These are phyloP conservation scores for Microtus ochrogaster DNA, from an alignment of 2,113 vertebrate species.

Conservation along the genomic window DNA sequence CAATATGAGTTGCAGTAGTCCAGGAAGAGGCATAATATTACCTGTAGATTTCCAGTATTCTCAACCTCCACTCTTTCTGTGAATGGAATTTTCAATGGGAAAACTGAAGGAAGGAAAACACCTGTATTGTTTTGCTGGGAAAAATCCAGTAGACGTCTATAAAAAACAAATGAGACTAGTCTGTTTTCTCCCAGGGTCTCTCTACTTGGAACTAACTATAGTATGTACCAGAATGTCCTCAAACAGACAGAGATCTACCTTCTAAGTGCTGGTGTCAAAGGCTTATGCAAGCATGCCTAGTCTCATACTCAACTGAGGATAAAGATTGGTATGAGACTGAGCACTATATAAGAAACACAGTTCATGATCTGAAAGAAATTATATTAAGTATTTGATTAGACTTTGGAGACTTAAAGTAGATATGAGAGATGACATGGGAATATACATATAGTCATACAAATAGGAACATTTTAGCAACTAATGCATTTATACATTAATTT, in stretches of 20 bases:
- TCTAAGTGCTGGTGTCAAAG: neutral
- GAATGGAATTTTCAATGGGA: neutral
- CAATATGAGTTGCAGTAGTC: neutral
- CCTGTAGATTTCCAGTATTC: neutral
- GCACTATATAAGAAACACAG: neutral
- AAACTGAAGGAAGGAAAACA: neutral
- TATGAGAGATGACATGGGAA: neutral
- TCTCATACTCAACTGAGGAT: accelerated
- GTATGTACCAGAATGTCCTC: neutral
- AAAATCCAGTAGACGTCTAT: neutral
- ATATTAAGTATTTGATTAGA: neutral
- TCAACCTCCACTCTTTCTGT: neutral
- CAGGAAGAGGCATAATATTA: conserved; percentile 15
- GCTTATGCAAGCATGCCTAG: neutral
- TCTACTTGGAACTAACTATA: no score
- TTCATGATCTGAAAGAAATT: neutral
- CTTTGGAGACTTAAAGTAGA: neutral
- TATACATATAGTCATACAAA: neutral
- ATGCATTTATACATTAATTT: neutral
- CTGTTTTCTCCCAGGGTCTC: no score
- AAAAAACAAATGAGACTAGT: neutral
- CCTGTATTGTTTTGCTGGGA: neutral
- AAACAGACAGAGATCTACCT: neutral
- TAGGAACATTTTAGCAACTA: neutral
- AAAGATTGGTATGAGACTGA: neutral